Percentiles rank a stretch among this genome's conserved stretches.
These are phyloP conservation scores for Drosophila mimetica DNA, from an alignment of 2,888 invertebrate genomes.

Conservation along the genomic window DNA sequence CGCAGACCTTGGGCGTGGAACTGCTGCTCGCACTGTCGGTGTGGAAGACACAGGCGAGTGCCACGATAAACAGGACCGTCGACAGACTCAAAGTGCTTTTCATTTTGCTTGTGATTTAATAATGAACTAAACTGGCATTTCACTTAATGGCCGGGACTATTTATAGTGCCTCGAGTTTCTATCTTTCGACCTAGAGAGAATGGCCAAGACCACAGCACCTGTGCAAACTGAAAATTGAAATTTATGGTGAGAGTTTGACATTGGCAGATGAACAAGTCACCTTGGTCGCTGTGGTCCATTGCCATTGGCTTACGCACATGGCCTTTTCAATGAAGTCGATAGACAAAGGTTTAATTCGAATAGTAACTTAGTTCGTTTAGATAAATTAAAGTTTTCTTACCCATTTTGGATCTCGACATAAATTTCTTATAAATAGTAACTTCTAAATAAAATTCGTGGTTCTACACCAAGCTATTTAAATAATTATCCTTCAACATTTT, in stretches of 20 bases:
- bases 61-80: slow-evolving; percentile 41
- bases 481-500: too few relatives aligned
- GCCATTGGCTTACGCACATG: slow-evolving; percentile 6
- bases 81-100: slow-evolving; percentile 37
- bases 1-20: slow-evolving; percentile 42
- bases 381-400: background rate
- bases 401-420: too few relatives aligned
- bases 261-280: slow-evolving; percentile 16
- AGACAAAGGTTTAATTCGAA: too few relatives aligned
- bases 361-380: background rate
- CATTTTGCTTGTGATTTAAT: slow-evolving; percentile 39
- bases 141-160: slow-evolving; percentile 10
- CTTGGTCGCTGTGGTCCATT: background rate
- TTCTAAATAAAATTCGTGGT: too few relatives aligned
- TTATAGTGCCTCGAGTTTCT: slow-evolving; percentile 21
- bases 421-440: too few relatives aligned
- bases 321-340: background rate
- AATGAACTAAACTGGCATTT: slow-evolving; percentile 10
- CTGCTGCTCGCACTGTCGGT: slow-evolving; percentile 9
- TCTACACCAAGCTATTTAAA: too few relatives aligned
- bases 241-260: slow-evolving; percentile 14
- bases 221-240: slow-evolving; percentile 11
- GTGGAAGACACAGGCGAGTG: background rate
- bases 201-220: slow-evolving; percentile 15
- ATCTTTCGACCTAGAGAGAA: slow-evolving; percentile 4